Evolutionary conservation across 2,113 vertebrate genomes (phyloP).

Genomic region (Bolborhynchus lineola): DNA sequence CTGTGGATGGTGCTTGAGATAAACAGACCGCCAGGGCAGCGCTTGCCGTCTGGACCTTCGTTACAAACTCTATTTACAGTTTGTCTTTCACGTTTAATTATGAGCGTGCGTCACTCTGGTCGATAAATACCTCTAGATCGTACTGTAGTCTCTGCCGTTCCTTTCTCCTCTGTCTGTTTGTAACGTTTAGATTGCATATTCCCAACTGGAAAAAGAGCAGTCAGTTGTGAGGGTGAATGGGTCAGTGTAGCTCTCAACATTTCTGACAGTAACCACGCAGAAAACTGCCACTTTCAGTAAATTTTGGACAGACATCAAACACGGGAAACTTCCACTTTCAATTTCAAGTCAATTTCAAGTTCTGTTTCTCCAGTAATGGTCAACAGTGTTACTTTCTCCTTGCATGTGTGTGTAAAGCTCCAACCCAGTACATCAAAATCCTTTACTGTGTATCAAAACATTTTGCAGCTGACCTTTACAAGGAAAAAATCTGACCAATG

Average conservation of each 20-base stretch:
- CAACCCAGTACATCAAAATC: accelerated
- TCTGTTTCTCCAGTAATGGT: accelerated
- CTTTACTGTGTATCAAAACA: not conserved
- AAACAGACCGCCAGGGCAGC: not conserved
- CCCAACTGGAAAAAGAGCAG: not conserved
- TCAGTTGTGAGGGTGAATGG: not conserved
- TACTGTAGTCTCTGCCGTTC: not conserved
- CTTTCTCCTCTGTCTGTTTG: not conserved
- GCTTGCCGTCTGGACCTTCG: accelerated
- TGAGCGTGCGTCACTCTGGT: too few species aligned
- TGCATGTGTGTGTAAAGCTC: not conserved
- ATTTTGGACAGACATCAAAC: not conserved
- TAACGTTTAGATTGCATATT: not conserved
- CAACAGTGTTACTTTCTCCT: not conserved
- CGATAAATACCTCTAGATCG: not conserved
- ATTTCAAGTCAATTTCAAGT: not conserved
- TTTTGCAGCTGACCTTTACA: not conserved
- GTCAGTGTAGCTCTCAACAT: not conserved
- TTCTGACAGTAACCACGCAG: not conserved
- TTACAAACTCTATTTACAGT: too few species aligned
- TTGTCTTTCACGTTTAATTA: not conserved
- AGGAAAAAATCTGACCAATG: not conserved
- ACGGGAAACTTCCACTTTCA: not conserved
- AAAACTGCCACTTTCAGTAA: not conserved
- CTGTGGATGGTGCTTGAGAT: not conserved